Base-by-base conservation (phyloP, 1,140 invertebrate genomes). In the Pogonomyrmex californicus region DNA sequence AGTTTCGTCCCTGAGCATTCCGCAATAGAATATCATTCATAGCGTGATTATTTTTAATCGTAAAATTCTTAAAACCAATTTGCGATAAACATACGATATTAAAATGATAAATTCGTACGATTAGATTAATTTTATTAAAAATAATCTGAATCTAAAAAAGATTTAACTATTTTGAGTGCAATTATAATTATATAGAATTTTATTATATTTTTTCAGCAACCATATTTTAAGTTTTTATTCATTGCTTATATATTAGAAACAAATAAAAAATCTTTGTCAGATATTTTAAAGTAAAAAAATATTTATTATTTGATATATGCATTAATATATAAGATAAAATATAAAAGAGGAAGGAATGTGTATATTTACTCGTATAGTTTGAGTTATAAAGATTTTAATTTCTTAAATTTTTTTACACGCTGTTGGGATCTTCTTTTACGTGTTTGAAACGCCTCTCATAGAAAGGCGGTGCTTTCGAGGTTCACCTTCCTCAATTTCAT, bases 401-500 rank as follows among this genome's bases (percentile, higher is more conserved):
- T n/a, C 17, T 30, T 1, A n/a, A 77, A 62, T 14, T 51, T 47
- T 47, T 1, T 23, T 1, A 33, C 33, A 9, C 4, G 38, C 56
- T 62, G 30, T 63, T 12, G n/a, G 14, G 14, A 9, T n/a, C 5
- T 58, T 76, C 2, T 33, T 30, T 76, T 14, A 41, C 1, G 30
- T 71, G 44, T 38, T 6, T 65, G 56, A 54, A 41, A 36, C 4
- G 14, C 3, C 17, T 54, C 12, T 10, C 0, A 30, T 49, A 12
- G n/a, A 7, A 58, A 36, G 23, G 17, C 4, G 36, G 4, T 12
- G 56, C 12, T 82, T 14, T 36, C 2, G 9, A 62, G 38, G 58
- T 65, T 44, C 75, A 36, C 51, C 85, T 87, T 87, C 12, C 44
- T 87, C 76, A 88, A 90, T 88, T 92, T 88, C 86, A 90, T 91